Evolutionary conservation across 2,888 invertebrate genomes (phyloP).

Genomic region (Abrostola tripartita): DNA sequence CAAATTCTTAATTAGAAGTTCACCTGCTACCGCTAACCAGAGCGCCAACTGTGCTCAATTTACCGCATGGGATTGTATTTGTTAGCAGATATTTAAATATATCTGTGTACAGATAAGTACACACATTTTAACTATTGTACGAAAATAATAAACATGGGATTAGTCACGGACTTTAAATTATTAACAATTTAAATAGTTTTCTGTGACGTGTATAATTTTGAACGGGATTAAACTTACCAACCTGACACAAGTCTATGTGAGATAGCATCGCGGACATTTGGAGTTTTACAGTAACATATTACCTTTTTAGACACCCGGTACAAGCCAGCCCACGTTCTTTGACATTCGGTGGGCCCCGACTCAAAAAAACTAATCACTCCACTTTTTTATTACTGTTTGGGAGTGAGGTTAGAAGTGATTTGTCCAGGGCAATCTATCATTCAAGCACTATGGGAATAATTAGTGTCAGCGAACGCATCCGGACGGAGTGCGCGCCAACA

Average conservation of each 20-base stretch:
- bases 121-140: constrained; percentile 35
- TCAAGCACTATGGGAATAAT: constrained; percentile 87
- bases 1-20: constrained; percentile 64
- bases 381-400: constrained; percentile 81
- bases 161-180: constrained; percentile 49
- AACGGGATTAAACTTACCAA: constrained; percentile 74
- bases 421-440: constrained; percentile 88
- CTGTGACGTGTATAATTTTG: constrained; percentile 68
- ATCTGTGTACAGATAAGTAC: constrained; percentile 5
- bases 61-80: constrained; percentile 19
- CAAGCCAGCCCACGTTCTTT: constrained; percentile 74
- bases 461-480: constrained; percentile 87
- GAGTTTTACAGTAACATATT: constrained; percentile 75
- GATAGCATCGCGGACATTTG: constrained; percentile 73
- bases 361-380: constrained; percentile 80
- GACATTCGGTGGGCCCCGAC: constrained; percentile 75
- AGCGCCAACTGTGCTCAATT: constrained; percentile 40
- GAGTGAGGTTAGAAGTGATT: constrained; percentile 84
- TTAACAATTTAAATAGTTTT: constrained; percentile 45
- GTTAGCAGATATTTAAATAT: constrained; percentile 13
- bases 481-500: constrained; percentile 83
- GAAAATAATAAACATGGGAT: constrained; percentile 55
- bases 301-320: constrained; percentile 75
- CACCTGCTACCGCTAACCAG: constrained; percentile 58
- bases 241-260: constrained; percentile 73